Evolutionary conservation across 2,113 vertebrate species (phyloP).

Genomic region (Onychostruthus taczanowskii): DNA sequence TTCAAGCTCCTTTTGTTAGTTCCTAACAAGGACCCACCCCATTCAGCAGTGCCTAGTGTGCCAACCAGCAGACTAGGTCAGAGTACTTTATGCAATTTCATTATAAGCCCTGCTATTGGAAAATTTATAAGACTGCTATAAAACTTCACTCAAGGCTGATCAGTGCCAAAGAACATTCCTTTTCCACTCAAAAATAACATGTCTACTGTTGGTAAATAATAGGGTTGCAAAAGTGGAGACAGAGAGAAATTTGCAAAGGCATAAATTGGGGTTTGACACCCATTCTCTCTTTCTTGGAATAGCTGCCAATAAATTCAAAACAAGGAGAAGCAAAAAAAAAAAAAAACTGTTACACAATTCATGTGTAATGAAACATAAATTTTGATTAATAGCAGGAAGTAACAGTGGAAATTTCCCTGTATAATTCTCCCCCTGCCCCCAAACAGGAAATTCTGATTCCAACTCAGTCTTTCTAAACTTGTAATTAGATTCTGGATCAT

Average conservation of each 20-base stretch:
- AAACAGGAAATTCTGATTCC: neutral
- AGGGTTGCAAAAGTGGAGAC: neutral
- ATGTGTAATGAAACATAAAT: neutral
- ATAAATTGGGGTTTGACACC: neutral
- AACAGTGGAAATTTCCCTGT: neutral
- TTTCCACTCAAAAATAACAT: constrained; percentile 37
- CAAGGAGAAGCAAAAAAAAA: neutral
- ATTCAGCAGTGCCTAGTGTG: neutral
- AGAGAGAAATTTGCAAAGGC: neutral
- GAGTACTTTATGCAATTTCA: constrained; percentile 17
- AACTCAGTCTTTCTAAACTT: neutral
- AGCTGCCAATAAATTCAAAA: neutral
- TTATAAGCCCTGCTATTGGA: constrained; percentile 20
- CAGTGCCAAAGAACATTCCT: constrained; percentile 36
- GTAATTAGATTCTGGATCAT: neutral
- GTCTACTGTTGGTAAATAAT: neutral
- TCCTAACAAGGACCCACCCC: neutral
- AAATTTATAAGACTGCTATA: constrained; percentile 40
- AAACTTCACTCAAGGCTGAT: constrained; percentile 31
- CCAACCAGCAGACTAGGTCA: neutral
- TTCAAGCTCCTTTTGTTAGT: neutral
- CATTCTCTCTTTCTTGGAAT: neutral
- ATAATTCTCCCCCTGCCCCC: neutral
- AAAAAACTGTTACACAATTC: neutral
- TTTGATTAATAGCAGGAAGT: neutral